Evolutionary conservation across 2,888 invertebrate genomes (phyloP), one percentile per base, ranked within the genome.

Genomic region (Lasioglossum figueresi): DNA sequence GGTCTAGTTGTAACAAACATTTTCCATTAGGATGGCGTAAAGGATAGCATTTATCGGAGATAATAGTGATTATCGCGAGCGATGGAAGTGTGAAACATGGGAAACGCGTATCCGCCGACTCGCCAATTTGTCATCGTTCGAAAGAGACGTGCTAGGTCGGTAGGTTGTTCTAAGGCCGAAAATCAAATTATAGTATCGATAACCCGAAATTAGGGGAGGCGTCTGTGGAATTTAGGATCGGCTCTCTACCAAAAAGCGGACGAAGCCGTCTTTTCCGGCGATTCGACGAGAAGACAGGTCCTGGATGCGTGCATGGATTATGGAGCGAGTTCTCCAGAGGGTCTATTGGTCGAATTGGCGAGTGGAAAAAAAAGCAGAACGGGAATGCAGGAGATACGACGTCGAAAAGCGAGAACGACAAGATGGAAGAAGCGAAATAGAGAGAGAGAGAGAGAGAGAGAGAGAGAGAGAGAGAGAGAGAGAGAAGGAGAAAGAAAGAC

Each of bases 311-410:
- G 87, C 85, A 75, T 59, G 84, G 88, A 85, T 88, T 86, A 88
- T 84, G 83, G 85, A 88, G 85, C 89, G 84, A 85, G 88, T 89
- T 89, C 82, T 82, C 79, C 34, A 12, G 77, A 77, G 80, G 89
- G 85, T 87, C 87, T 80, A 89, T 87, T 79, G 89, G 84, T 71
- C 89, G 87, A 89, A 87, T 89, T 87, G 89, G 84, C 85, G 71
- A 76, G 75, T 68, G 77, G 66, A 72, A 79, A 75, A 77, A 79
- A 83, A 71, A 82, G 72, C 63, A 79, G 73, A 80, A 81, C 72
- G 77, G 70, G 83, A 82, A 81, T 79, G 83, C 82, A 77, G 71
- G 68, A 79, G 87, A 83, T 85, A 80, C 71, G 79, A 86, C 83
- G 80, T 85, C 78, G 84, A 56, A 72, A 80, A 74, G 82, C 68